Percentiles rank a stretch among this genome's conserved stretches.
phyloP scores from a whole-genome alignment of 2,113 vertebrate species.

The Oncorhynchus mykiss region DNA sequence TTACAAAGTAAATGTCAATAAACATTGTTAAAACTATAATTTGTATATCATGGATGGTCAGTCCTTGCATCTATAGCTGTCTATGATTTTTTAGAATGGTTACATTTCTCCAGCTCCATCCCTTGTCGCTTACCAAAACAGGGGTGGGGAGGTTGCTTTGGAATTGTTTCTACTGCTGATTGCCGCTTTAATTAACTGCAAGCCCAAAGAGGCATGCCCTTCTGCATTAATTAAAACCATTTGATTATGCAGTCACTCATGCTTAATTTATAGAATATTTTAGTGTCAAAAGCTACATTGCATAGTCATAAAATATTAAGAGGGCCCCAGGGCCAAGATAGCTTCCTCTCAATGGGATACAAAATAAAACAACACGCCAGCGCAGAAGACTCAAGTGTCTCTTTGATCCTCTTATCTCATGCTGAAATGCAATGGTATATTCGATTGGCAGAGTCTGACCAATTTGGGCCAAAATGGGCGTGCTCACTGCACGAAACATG shows the following conservation, averaged over 20 bases:
- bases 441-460: background rate
- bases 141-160: too few species aligned
- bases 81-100: too few species aligned
- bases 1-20: too few species aligned
- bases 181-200: conserved; percentile 57
- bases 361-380: conserved; percentile 52
- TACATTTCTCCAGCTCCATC: too few species aligned
- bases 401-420: conserved; percentile 60
- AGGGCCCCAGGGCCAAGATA: conserved; percentile 47
- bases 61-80: too few species aligned
- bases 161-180: conserved; percentile 6
- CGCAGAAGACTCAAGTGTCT: conserved; percentile 47
- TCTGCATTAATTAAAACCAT: conserved; percentile 58
- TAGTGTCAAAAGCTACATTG: conserved; percentile 70
- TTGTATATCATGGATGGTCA: too few species aligned
- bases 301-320: conserved; percentile 72
- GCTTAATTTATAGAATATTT: conserved; percentile 72
- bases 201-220: conserved; percentile 42
- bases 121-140: too few species aligned
- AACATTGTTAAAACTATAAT: too few species aligned
- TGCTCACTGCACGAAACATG: too few species aligned
- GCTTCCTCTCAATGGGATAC: conserved; percentile 62
- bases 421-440: background rate
- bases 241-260: conserved; percentile 68
- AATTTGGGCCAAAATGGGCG: too few species aligned